Conservation (phyloP, 2,888 invertebrate species). For the Listrodromus nycthemerus region DNA sequence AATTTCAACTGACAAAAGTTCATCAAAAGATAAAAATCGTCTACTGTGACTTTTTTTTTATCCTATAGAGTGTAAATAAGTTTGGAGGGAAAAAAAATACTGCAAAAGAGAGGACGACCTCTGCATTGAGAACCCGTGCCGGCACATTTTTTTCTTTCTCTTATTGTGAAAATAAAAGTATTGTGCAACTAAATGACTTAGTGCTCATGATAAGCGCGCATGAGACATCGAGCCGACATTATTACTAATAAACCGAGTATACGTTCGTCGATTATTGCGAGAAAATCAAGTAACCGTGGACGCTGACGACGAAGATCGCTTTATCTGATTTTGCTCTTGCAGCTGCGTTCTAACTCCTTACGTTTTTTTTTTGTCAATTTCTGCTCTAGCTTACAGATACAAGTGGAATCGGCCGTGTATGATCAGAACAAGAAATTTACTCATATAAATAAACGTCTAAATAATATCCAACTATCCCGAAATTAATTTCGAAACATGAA, state of each 20-base stretch:
- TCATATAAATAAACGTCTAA: background rate
- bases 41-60: too few relatives aligned
- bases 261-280: conserved; percentile 77
- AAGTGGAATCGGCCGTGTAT: conserved; percentile 50
- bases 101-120: background rate
- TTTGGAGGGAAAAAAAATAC: background rate
- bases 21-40: too few relatives aligned
- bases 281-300: conserved; percentile 52
- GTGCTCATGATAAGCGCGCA: conserved; percentile 76
- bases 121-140: conserved; percentile 68
- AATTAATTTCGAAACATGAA: too few relatives aligned
- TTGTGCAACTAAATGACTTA: conserved; percentile 80
- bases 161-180: conserved; percentile 81
- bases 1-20: background rate
- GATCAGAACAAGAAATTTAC: conserved; percentile 2
- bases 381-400: conserved; percentile 21
- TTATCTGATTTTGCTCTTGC: conserved; percentile 28
- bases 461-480: too few relatives aligned
- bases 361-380: conserved; percentile 13
- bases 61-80: background rate
- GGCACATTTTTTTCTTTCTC: conserved; percentile 70
- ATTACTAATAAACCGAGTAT: conserved; percentile 81
- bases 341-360: background rate
- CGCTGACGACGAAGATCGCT: conserved; percentile 34
- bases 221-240: conserved; percentile 80